Evolutionary conservation across 2,113 vertebrate genomes (phyloP), one percentile per base, ranked within the genome.

Genomic region (Craseonycteris thonglongyai): DNA sequence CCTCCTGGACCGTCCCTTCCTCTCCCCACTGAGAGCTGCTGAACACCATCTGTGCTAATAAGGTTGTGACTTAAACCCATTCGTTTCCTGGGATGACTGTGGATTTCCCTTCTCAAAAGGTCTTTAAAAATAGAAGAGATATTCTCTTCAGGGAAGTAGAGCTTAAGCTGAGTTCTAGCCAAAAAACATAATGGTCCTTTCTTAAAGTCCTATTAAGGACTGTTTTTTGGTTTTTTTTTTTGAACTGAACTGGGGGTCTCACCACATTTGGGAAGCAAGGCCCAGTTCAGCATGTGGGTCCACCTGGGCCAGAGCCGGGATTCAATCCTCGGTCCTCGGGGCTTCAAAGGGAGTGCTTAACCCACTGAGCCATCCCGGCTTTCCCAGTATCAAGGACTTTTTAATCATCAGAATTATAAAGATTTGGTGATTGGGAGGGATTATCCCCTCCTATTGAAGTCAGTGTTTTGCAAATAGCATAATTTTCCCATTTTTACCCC

Each of bases 1-100:
- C 66, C 38, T 92, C 88, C 89, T 68, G 56, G 63, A 84, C 85
- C 2, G 38, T 78, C 54, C 24, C 40, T 88, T 96, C 89, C 91
- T 88, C 63, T 42, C 59, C 81, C 88, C 56, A 65, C 84, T 88
- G 94, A 92, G 91, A 45, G 26, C 66, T n/a, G 14, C 12, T 68
- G 72, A 91, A 76, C 30, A 81, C 93, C 91, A 89, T 88, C 91
- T 96, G 91, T 85, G 61, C 78, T 88, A 68, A 93, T 74, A 92
- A 92, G 42, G 7, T 8, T 30, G 24, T 74, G 78, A 65, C 38
- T 94, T 51, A 74, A 93, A 82, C 16, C 19, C 61, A 75, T 33
- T 0, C 3, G 47, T 42, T 19, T 49, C 85, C 81, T 66, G 80
- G 54, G 66, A 85, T 45, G 93, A 72, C 19, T 96, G 51, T 49